Percentiles rank a stretch among this genome's conserved stretches.
These are phyloP conservation scores for Agapornis canus DNA, from an alignment of 2,797 vertebrate species.

Conservation along the genomic window DNA sequence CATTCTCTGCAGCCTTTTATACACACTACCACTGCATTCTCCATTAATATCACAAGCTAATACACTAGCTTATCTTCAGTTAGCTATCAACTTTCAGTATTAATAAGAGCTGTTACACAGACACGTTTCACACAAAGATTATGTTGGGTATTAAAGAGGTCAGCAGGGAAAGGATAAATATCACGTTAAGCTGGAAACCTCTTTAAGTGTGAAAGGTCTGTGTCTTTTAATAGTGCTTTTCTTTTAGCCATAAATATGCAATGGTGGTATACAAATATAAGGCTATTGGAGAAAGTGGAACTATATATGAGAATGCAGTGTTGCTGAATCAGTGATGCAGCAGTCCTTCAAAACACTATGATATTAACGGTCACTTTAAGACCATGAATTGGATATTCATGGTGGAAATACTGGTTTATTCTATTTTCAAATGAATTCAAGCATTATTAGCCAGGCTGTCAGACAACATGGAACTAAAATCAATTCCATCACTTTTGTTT, in stretches of 20 bases:
- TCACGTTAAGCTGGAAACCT: slow-evolving; percentile 8
- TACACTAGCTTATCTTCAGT: neutral
- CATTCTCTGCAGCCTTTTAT: neutral
- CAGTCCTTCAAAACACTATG: neutral
- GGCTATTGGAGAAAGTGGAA: neutral
- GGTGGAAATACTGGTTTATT: neutral
- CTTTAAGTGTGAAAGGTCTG: slow-evolving; percentile 16
- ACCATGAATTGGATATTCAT: neutral
- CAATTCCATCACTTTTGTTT: slow-evolving; percentile 10
- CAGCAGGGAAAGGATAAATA: slow-evolving; percentile 24
- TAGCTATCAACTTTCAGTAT: neutral
- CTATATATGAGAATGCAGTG: neutral
- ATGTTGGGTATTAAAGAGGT: neutral
- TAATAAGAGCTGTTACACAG: neutral
- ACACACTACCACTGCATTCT: neutral
- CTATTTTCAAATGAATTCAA: slow-evolving; percentile 4
- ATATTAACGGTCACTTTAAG: neutral
- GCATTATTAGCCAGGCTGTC: neutral
- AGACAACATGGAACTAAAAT: neutral
- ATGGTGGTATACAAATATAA: neutral
- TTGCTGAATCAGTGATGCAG: neutral
- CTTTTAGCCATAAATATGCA: neutral
- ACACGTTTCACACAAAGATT: neutral
- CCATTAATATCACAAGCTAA: neutral
- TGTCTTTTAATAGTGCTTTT: neutral